These are phyloP conservation scores for Mionectes macconnelli DNA, from an alignment of 2,113 vertebrate genomes.

Conservation along the genomic window DNA sequence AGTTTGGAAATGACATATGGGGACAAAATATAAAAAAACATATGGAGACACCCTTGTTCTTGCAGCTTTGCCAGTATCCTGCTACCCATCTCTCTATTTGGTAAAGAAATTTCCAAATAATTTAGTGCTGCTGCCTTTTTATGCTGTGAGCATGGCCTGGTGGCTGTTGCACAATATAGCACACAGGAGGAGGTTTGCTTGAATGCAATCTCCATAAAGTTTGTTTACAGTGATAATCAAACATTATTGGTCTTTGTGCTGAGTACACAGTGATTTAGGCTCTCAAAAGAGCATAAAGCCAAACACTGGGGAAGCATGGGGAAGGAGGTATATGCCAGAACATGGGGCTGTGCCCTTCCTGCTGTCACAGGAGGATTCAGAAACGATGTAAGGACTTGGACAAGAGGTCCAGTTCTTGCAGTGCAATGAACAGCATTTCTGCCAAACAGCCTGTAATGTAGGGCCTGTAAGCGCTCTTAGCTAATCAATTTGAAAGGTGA, in stretches of 20 bases:
- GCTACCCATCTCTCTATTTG: not conserved
- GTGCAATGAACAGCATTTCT: not conserved
- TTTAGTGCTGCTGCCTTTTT: not conserved
- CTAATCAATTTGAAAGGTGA: not conserved
- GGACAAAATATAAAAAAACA: not conserved
- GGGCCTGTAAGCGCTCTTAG: not conserved
- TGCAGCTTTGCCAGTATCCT: not conserved
- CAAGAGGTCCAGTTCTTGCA: not conserved
- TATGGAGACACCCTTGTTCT: not conserved
- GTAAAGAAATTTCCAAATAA: not conserved
- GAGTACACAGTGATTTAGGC: not conserved
- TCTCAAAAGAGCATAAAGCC: not conserved
- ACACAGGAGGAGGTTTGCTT: not conserved
- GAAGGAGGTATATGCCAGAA: not conserved
- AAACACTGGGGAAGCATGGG: not conserved
- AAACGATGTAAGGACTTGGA: not conserved
- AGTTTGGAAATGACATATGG: not conserved
- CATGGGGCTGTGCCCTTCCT: not conserved
- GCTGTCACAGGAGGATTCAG: not conserved
- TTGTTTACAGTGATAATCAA: constrained; percentile 43
- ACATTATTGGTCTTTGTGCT: not conserved
- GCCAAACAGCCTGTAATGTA: not conserved
- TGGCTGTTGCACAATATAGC: not conserved
- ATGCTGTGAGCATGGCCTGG: not conserved
- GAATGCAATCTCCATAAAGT: not conserved